Evolutionary conservation across 2,888 invertebrate genomes (phyloP).

Genomic region (Oscheius sp.): DNA sequence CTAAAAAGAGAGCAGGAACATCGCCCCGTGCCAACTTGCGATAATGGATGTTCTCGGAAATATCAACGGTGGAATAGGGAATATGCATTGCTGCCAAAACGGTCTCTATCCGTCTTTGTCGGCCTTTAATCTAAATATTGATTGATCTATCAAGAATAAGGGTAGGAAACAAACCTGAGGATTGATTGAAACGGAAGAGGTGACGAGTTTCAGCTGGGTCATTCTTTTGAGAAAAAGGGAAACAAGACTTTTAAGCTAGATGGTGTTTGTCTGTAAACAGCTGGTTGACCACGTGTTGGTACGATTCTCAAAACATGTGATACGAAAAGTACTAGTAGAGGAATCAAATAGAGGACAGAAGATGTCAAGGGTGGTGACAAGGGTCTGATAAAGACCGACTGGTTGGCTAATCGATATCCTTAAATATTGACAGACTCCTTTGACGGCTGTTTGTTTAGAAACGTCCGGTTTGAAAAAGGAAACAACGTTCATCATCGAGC

Average conservation of each 20-base stretch:
- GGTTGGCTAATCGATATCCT: not conserved
- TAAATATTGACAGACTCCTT: not conserved
- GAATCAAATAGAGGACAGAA: not conserved
- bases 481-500: no score
- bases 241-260: not conserved
- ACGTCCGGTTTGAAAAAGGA: no score
- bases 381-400: not conserved
- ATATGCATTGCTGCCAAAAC: not conserved
- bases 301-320: slow-evolving; percentile 13
- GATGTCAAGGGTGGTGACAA: not conserved
- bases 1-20: slow-evolving; percentile 9
- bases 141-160: not conserved
- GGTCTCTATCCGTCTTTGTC: not conserved
- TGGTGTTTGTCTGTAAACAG: slow-evolving; percentile 4
- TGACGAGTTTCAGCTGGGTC: slow-evolving; percentile 21
- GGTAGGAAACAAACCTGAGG: slow-evolving; percentile 18
- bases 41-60: not conserved
- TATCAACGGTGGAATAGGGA: not conserved
- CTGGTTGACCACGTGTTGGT: slow-evolving; percentile 2
- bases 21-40: slow-evolving; percentile 2
- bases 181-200: slow-evolving; percentile 12
- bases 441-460: no score
- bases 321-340: not conserved
- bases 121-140: slow-evolving; percentile 1
- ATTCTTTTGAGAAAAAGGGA: not conserved